Evolutionary conservation across 1,140 invertebrate species (phyloP).

Genomic region (Calliphora vicina): DNA sequence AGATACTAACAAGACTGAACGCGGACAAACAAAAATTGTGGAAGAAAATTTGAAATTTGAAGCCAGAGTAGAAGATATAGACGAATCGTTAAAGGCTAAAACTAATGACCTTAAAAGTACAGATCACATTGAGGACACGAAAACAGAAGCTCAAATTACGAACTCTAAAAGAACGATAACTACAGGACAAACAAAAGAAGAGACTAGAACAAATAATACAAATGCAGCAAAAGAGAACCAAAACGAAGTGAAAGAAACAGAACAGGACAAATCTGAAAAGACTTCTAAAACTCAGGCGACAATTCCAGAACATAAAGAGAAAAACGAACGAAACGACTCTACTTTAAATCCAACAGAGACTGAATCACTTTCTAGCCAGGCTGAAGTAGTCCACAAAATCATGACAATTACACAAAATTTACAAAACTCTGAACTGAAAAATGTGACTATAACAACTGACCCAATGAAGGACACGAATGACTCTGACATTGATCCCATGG

Average conservation of each 20-base stretch:
- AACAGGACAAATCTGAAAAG: not conserved
- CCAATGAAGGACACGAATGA: not conserved
- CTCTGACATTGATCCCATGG: conserved; percentile 18
- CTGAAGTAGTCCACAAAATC: not conserved
- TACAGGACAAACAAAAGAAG: not conserved
- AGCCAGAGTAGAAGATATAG: not conserved
- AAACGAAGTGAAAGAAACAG: too few relatives aligned
- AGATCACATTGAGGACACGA: not conserved
- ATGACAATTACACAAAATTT: not conserved
- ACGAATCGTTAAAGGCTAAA: not conserved
- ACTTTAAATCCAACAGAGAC: too few relatives aligned
- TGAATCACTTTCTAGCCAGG: not conserved
- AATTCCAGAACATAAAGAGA: too few relatives aligned
- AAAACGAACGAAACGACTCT: not conserved
- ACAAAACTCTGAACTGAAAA: not conserved
- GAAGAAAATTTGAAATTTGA: not conserved
- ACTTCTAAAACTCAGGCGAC: too few relatives aligned
- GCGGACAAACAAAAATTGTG: not conserved
- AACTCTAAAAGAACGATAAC: not conserved
- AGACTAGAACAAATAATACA: not conserved
- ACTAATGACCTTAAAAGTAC: not conserved
- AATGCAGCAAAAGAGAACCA: too few relatives aligned
- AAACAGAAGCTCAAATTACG: not conserved
- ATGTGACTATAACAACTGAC: not conserved
- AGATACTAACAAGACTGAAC: not conserved